A percentile compares a stretch with the other conserved stretches of the same genome.
These are phyloP conservation scores for Dasypolia templi DNA, from an alignment of 2,888 invertebrate species.

Conservation along the genomic window DNA sequence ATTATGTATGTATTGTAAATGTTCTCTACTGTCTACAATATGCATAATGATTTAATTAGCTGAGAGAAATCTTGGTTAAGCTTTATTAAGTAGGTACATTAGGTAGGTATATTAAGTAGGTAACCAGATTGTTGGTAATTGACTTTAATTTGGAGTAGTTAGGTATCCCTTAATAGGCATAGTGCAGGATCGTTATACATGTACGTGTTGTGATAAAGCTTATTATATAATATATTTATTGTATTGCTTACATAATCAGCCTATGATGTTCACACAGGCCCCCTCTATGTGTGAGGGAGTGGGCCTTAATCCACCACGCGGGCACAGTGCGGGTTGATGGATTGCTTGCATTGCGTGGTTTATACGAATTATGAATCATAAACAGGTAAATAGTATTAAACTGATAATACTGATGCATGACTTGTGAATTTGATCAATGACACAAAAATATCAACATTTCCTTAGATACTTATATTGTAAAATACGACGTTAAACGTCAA, in stretches of 20 bases:
- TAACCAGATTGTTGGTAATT: conserved; percentile 32
- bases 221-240: not conserved
- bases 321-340: no score
- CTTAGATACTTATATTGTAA: not conserved
- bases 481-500: not conserved
- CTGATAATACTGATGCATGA: not conserved
- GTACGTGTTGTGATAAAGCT: not conserved
- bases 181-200: not conserved
- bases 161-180: not conserved
- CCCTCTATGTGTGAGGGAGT: no score
- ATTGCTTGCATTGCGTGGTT: not conserved
- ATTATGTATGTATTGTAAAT: conserved; percentile 66
- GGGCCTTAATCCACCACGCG: no score
- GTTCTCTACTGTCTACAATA: conserved; percentile 27
- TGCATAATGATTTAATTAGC: conserved; percentile 50
- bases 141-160: conserved; percentile 24
- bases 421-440: not conserved
- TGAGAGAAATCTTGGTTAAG: conserved; percentile 37
- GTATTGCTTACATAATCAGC: no score
- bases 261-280: no score
- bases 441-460: not conserved
- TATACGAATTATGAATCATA: not conserved
- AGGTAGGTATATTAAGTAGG: no score
- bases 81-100: no score
- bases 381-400: not conserved